Evolutionary conservation across 2,797 vertebrate genomes (phyloP).

Genomic region (Peromyscus eremicus): DNA sequence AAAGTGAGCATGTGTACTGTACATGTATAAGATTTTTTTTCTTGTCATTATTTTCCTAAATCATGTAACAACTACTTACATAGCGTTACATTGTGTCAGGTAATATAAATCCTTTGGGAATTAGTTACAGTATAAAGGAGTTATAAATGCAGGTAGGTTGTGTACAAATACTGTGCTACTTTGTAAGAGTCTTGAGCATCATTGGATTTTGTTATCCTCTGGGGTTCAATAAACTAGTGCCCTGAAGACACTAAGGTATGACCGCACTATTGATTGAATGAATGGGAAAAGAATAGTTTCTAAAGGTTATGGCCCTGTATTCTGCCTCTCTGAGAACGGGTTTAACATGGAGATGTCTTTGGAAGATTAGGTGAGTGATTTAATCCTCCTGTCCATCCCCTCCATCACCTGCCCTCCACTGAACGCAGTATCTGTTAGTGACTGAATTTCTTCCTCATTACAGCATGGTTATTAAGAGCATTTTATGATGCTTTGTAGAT

Average conservation of each 20-base stretch:
- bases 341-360: constrained; percentile 27
- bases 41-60: neutral
- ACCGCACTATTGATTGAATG: neutral
- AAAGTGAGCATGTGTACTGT: neutral
- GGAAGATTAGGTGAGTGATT: neutral
- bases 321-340: constrained; percentile 1
- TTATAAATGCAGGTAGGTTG: neutral
- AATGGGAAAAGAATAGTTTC: constrained; percentile 20
- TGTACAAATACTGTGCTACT: neutral
- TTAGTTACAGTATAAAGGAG: neutral
- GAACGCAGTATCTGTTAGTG: neutral
- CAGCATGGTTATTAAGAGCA: neutral
- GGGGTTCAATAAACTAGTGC: neutral
- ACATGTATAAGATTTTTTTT: neutral
- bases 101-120: neutral
- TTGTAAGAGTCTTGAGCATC: neutral
- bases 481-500: neutral
- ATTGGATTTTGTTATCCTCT: neutral
- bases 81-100: neutral
- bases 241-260: neutral
- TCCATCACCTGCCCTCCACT: neutral
- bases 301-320: neutral
- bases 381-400: neutral
- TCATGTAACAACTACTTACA: neutral
- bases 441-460: neutral